phyloP scores from a whole-genome alignment of 2,113 vertebrate species.

The Prinia subflava region DNA sequence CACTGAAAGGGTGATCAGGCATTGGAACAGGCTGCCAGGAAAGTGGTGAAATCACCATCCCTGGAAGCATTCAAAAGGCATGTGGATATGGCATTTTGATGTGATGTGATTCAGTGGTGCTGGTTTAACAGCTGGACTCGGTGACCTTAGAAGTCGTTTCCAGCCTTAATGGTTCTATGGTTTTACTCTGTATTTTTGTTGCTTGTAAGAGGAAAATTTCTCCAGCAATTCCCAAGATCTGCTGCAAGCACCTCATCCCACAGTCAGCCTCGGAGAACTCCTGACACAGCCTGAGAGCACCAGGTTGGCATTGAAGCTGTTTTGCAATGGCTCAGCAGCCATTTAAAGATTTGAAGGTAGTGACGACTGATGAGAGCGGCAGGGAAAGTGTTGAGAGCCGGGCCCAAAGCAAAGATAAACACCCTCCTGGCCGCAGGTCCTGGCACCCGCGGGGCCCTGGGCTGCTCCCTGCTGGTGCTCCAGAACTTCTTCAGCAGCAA shows the following conservation, averaged over 20 bases:
- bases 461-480: rapidly evolving
- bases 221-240: not conserved
- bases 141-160: not conserved
- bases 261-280: not conserved
- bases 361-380: not conserved
- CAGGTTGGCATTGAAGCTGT: not conserved
- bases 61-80: not conserved
- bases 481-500: not conserved
- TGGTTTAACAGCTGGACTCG: not conserved
- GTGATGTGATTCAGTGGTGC: not conserved
- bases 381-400: not conserved
- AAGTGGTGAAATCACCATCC: not conserved
- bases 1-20: not conserved
- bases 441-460: not conserved
- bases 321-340: not conserved
- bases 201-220: not conserved
- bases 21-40: not conserved
- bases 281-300: not conserved
- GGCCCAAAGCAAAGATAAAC: not conserved
- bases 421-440: not conserved
- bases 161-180: not conserved
- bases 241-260: not conserved
- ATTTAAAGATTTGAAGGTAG: not conserved
- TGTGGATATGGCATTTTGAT: not conserved
- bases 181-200: not conserved